Evolutionary conservation across 2,113 vertebrate species (phyloP).

Genomic region (Probosciger aterrimus): DNA sequence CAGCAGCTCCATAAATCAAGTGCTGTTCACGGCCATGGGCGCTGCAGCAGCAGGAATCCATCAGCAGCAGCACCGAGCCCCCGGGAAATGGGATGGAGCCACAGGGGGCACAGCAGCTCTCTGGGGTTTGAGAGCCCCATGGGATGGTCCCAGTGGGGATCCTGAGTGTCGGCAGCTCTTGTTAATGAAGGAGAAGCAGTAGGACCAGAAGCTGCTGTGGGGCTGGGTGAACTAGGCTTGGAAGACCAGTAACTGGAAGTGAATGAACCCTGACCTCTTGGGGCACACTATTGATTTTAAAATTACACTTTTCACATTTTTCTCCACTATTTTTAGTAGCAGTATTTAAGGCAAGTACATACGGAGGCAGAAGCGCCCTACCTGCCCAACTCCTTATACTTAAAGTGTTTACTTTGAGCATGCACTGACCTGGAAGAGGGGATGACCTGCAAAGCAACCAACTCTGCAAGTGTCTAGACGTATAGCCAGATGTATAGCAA

Average conservation of each 20-base stretch:
- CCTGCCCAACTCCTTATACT: background rate
- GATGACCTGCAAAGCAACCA: background rate
- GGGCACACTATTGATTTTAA: background rate
- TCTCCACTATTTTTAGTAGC: background rate
- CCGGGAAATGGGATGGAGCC: background rate
- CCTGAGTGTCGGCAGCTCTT: background rate
- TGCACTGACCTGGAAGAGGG: background rate
- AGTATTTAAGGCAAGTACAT: background rate
- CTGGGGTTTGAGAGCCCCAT: background rate
- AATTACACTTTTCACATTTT: background rate
- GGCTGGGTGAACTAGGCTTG: background rate
- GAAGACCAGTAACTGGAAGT: background rate
- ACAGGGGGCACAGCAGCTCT: background rate
- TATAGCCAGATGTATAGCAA: background rate
- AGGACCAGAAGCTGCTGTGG: background rate
- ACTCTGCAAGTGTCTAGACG: background rate
- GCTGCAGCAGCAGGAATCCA: background rate
- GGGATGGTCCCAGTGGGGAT: background rate
- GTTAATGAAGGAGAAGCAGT: background rate
- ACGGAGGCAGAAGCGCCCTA: background rate
- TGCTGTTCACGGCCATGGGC: fast-evolving
- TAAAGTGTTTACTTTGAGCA: background rate
- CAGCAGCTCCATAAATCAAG: background rate
- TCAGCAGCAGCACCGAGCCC: fast-evolving
- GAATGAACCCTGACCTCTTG: fast-evolving